These are phyloP conservation scores for Euwallacea fornicatus DNA, from an alignment of 1,140 invertebrate species.

Conservation along the genomic window DNA sequence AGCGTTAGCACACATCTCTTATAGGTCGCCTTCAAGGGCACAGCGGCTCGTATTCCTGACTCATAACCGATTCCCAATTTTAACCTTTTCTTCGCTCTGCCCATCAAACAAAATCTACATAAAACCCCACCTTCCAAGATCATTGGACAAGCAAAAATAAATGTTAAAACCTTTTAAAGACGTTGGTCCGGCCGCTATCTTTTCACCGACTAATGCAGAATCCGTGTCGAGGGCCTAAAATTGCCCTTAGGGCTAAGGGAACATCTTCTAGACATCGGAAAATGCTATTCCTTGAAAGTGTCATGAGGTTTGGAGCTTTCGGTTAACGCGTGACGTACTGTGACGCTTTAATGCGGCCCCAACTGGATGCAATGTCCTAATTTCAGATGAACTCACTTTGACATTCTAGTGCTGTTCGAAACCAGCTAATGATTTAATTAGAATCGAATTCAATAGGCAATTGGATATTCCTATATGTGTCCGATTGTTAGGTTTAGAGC, in stretches of 20 bases:
- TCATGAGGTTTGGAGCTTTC: constrained; percentile 32
- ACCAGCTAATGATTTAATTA: constrained; percentile 7
- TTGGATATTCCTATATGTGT: no score
- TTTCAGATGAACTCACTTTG: constrained; percentile 18
- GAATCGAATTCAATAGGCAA: neutral
- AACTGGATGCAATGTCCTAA: constrained; percentile 15
- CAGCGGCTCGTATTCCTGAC: no score
- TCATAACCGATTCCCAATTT: no score
- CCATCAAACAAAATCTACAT: no score
- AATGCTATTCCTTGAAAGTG: constrained; percentile 31
- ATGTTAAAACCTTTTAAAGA: constrained; percentile 27
- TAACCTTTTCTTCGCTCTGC: no score
- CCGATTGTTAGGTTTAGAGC: no score
- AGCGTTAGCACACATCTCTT: no score
- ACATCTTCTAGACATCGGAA: constrained; percentile 34
- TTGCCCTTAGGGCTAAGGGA: constrained; percentile 20
- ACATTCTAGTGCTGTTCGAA: constrained; percentile 11
- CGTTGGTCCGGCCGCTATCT: constrained; percentile 26
- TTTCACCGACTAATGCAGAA: constrained; percentile 32
- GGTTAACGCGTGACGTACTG: constrained; percentile 29
- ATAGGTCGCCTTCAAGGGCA: no score
- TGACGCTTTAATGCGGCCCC: constrained; percentile 27
- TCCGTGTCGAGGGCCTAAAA: constrained; percentile 28
- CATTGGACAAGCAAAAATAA: no score
- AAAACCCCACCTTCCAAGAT: no score